These are phyloP conservation scores for Melieria picta DNA, from an alignment of 2,888 invertebrate genomes.

Conservation along the genomic window DNA sequence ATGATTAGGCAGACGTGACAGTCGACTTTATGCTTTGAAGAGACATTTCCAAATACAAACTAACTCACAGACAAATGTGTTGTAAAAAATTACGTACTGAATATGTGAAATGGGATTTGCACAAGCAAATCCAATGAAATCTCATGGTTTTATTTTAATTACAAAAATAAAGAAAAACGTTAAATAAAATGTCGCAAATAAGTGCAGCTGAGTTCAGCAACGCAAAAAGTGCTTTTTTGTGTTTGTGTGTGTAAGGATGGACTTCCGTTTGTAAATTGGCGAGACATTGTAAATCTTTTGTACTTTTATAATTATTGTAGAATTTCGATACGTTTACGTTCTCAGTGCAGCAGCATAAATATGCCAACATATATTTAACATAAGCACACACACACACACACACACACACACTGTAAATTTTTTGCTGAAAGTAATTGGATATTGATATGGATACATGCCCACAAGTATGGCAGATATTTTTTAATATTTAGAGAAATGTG, in stretches of 20 bases:
- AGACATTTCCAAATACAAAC: not conserved
- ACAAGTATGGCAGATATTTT: too few relatives aligned
- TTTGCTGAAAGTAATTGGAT: not conserved
- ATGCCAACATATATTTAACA: not conserved
- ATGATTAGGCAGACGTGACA: not conserved
- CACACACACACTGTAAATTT: not conserved
- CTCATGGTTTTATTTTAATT: slow-evolving; percentile 16
- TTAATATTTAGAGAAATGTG: too few relatives aligned
- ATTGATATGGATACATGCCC: not conserved
- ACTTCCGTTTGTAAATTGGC: not conserved
- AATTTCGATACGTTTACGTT: not conserved
- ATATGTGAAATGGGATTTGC: not conserved
- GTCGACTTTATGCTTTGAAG: not conserved
- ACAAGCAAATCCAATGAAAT: slow-evolving; percentile 11
- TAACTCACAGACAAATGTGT: slow-evolving; percentile 1
- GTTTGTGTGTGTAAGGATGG: not conserved
- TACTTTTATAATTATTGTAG: slow-evolving; percentile 15
- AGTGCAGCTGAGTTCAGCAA: too few relatives aligned
- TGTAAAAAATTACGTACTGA: not conserved
- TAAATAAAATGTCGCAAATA: too few relatives aligned
- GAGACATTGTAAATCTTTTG: slow-evolving; percentile 1
- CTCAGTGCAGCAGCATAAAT: not conserved
- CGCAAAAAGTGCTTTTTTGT: not conserved
- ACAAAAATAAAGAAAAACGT: not conserved
- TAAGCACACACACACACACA: not conserved